Conservation (phyloP, 2,113 vertebrate species). For the Oncorhynchus masou region DNA sequence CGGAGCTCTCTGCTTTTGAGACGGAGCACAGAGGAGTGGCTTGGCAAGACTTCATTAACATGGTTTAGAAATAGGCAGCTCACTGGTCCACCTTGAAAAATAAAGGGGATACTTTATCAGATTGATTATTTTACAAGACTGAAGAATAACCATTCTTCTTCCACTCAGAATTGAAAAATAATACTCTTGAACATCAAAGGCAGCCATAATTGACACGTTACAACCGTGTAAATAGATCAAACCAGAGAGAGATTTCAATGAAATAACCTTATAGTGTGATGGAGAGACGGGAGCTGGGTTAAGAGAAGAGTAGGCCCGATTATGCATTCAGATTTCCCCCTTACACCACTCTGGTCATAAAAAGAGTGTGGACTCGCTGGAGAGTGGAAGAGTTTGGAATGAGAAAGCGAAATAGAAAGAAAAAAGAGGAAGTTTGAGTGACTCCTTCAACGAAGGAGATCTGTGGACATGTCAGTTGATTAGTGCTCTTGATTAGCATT, state of each 20-base stretch:
- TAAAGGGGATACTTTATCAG: constrained; percentile 45
- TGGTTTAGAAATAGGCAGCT: constrained; percentile 70
- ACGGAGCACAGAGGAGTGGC: constrained; percentile 74
- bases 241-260: constrained; percentile 61
- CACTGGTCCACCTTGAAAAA: constrained; percentile 53
- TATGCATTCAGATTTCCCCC: constrained; percentile 7
- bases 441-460: constrained; percentile 87
- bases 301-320: constrained; percentile 2
- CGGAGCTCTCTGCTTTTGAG: constrained; percentile 69
- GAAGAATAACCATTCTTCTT: constrained; percentile 70
- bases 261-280: constrained; percentile 45
- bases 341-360: constrained; percentile 66
- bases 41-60: constrained; percentile 79
- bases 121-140: constrained; percentile 52
- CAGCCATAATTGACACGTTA: constrained; percentile 46
- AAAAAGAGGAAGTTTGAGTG: constrained; percentile 78
- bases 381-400: constrained; percentile 74
- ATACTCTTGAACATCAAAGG: constrained; percentile 71
- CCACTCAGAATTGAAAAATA: constrained; percentile 41
- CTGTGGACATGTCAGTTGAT: constrained; percentile 98
- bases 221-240: constrained; percentile 62
- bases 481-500: constrained; percentile 99
- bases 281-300: constrained; percentile 38
- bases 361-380: constrained; percentile 53
- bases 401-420: constrained; percentile 79